Evolutionary conservation across 2,113 vertebrate species (phyloP), one percentile per base, ranked within the genome.

Genomic region (Cephalophus harveyi): DNA sequence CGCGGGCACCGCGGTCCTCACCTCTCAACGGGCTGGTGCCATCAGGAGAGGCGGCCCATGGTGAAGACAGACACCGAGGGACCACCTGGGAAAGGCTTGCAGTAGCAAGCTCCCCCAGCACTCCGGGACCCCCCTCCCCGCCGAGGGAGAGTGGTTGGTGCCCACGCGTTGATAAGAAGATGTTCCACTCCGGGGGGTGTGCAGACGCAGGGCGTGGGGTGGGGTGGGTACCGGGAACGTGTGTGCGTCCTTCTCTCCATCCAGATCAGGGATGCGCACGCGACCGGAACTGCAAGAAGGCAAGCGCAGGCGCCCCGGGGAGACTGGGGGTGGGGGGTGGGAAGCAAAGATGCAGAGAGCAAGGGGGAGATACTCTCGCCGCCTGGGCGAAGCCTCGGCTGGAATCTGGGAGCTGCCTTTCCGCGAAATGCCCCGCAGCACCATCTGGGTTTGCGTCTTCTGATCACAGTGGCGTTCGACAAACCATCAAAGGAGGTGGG

Each of bases 351-450:
- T 17, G 64, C 17, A 67, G 64, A 67, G 33, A 36, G 64, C 33
- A 36, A 67, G 8, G 64, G 33, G 17, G 33, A 67, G 33, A 67
- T 14, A n/a, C 2, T 33, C 62, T 67, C 33, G 16, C 64, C 0
- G 8, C n/a, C 64, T 67, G 17, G 16, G 62, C 33, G 64, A 67
- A 36, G 17, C 33, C 64, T 67, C 17, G 0, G 33, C 33, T 67
- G 64, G 8, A 67, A 21, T 36, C 33, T 67, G 33, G 4, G 17
- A 71, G n/a, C n/a, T 21, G 64, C n/a, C 9, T 71, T 36, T 36
- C 17, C 9, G 2, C 5, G 4, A 36, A 21, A 21, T 1, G 0
- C 17, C 9, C 9, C 4, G 1, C 9, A 36, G n/a, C n/a, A 36
- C 17, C 64, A 36, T 36, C 64, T 71, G 64, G n/a, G n/a, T 71